phyloP scores from a whole-genome alignment of 2,113 vertebrate genomes.

The Nothobranchius kuhntae region DNA sequence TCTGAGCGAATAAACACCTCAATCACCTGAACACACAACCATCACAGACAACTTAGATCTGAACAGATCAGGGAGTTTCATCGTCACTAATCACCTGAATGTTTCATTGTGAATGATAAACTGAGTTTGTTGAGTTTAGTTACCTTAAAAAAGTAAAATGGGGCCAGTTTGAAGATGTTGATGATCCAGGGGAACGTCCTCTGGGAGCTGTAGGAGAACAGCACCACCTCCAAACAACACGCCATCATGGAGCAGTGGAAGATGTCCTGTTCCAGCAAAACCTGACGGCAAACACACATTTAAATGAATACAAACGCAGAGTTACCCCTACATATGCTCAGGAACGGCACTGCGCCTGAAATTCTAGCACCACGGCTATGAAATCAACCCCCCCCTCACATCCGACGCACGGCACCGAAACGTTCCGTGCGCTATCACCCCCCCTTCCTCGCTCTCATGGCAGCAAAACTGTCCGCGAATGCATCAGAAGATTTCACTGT shows the following conservation, averaged over 20 bases:
- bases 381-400: too few relatives aligned
- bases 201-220: slow-evolving; percentile 95
- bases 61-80: not conserved
- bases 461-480: too few relatives aligned
- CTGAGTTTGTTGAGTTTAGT: not conserved
- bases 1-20: slow-evolving; percentile 97
- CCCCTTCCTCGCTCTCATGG: too few relatives aligned
- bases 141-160: slow-evolving; percentile 98
- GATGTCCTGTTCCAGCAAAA: slow-evolving; percentile 91
- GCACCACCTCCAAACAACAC: slow-evolving; percentile 94
- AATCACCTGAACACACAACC: slow-evolving; percentile 83
- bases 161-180: slow-evolving; percentile 82
- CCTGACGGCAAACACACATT: slow-evolving; percentile 69
- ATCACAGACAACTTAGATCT: not conserved
- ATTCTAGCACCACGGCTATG: too few relatives aligned
- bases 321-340: too few relatives aligned
- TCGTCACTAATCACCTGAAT: not conserved
- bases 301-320: too few relatives aligned
- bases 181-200: slow-evolving; percentile 97
- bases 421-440: too few relatives aligned
- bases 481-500: too few relatives aligned
- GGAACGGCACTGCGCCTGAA: too few relatives aligned
- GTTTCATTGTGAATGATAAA: not conserved
- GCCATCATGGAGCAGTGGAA: slow-evolving; percentile 93
- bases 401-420: too few relatives aligned